phyloP scores from a whole-genome alignment of 53 echinoderm and acorn worm genomes.

The Stichopus horrens region DNA sequence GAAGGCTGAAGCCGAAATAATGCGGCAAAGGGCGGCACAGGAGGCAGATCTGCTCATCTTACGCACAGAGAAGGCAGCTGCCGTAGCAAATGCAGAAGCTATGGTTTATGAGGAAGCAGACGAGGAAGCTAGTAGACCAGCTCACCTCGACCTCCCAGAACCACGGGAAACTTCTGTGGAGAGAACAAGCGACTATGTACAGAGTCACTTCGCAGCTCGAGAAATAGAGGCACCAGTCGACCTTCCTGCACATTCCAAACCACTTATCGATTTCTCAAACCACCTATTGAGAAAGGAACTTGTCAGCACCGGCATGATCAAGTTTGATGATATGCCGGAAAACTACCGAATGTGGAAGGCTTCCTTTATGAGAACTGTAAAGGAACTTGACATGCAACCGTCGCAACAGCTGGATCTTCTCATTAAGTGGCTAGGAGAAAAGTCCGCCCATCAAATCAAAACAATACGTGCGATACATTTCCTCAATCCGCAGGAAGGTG shows the following conservation, averaged over 20 bases:
- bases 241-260: too few species aligned
- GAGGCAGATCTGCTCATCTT: background rate
- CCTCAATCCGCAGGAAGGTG: background rate
- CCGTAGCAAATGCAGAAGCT: conserved; percentile 4
- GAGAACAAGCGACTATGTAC: conserved; percentile 7
- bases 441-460: background rate
- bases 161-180: background rate
- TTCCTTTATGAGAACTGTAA: conserved; percentile 32
- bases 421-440: conserved; percentile 19
- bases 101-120: conserved; percentile 24
- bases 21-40: background rate
- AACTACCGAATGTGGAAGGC: conserved; percentile 50
- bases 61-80: conserved; percentile 22
- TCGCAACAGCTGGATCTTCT: conserved; percentile 55
- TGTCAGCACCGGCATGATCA: conserved; percentile 33
- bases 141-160: too few species aligned
- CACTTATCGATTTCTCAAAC: too few species aligned
- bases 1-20: conserved; percentile 9
- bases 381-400: conserved; percentile 15
- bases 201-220: background rate
- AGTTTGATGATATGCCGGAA: conserved; percentile 57
- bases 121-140: background rate
- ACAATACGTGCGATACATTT: background rate
- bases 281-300: conserved; percentile 41
- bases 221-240: background rate